Conservation (phyloP, 2,797 vertebrate species). For the Brachyalestes nurse region DNA sequence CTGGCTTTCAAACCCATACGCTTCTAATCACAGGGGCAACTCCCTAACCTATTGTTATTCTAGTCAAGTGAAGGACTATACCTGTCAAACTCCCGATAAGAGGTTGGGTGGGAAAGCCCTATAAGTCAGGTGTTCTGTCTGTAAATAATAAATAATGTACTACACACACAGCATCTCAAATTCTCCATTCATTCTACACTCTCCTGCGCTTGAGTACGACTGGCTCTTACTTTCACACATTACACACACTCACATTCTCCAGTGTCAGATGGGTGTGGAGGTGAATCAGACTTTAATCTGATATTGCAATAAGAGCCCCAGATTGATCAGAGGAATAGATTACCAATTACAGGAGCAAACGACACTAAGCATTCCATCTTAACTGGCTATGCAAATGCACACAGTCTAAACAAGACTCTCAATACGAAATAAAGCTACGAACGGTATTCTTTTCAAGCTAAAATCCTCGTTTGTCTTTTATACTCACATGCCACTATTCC, state of each 20-base stretch:
- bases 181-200: background rate
- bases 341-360: constrained; percentile 1
- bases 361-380: background rate
- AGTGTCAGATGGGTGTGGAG: background rate
- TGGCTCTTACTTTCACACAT: background rate
- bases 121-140: background rate
- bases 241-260: background rate
- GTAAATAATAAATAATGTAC: background rate
- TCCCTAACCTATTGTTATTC: background rate
- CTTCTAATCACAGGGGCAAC: too few relatives aligned
- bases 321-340: background rate
- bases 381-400: background rate
- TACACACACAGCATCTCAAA: background rate
- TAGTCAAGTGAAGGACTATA: background rate
- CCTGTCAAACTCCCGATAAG: background rate
- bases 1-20: too few relatives aligned
- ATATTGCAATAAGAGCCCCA: background rate
- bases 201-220: background rate
- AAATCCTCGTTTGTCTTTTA: background rate
- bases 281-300: background rate
- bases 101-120: background rate
- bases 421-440: background rate
- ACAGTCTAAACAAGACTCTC: background rate
- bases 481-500: background rate
- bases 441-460: too few relatives aligned